Percentiles rank a stretch among this genome's conserved stretches.
Conservation (phyloP, 64 coral and sea anemone species). For the Actinia tenebrosa region DNA sequence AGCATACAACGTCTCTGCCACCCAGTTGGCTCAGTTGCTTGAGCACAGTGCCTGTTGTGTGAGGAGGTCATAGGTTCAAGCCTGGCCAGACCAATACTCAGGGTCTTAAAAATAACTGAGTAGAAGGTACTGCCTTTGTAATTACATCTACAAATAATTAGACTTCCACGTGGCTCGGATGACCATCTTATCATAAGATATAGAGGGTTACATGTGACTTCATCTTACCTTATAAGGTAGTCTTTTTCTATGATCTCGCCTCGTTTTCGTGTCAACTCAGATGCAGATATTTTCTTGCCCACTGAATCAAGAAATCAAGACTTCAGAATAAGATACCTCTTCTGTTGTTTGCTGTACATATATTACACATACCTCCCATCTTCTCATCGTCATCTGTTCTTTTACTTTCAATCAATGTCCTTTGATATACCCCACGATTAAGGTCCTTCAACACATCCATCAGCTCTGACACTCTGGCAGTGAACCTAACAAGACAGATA, state of each 20-base stretch:
- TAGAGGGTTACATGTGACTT: neutral
- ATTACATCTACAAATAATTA: too few relatives aligned
- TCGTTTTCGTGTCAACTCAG: constrained; percentile 39
- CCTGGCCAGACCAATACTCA: too few relatives aligned
- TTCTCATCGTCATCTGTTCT: constrained; percentile 29
- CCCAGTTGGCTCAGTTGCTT: neutral
- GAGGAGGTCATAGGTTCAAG: too few relatives aligned
- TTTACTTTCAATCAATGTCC: constrained; percentile 63
- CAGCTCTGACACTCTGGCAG: constrained; percentile 81
- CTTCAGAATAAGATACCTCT: neutral
- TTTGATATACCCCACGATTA: constrained; percentile 82
- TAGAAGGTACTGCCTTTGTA: too few relatives aligned
- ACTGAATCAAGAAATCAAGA: constrained; percentile 23
- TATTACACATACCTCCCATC: constrained; percentile 25
- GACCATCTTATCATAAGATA: neutral
- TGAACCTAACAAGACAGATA: constrained; percentile 50
- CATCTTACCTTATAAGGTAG: constrained; percentile 70
- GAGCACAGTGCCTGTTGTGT: neutral
- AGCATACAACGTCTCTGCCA: too few relatives aligned
- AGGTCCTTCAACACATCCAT: constrained; percentile 87
- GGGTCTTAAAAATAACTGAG: too few relatives aligned
- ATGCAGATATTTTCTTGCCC: constrained; percentile 37
- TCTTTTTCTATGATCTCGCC: constrained; percentile 71
- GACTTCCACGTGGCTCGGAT: too few relatives aligned
- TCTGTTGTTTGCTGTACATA: neutral